phyloP scores from a whole-genome alignment of 1,140 invertebrate species.

The Araneus ventricosus region DNA sequence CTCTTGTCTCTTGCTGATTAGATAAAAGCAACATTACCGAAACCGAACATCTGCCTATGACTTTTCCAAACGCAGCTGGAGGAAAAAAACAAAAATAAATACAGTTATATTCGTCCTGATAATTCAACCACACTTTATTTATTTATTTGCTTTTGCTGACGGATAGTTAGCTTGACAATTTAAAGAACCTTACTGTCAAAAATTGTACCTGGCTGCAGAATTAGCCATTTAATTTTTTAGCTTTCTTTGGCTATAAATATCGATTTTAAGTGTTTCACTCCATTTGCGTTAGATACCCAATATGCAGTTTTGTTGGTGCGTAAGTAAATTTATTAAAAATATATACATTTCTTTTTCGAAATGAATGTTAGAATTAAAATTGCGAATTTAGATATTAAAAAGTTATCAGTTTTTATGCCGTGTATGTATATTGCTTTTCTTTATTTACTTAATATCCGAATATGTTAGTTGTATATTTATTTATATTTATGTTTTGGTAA shows the following conservation, averaged over 20 bases:
- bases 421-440: too few relatives aligned
- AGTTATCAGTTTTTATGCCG: too few relatives aligned
- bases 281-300: not conserved
- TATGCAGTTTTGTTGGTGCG: not conserved
- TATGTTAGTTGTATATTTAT: too few relatives aligned
- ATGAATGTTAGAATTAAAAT: too few relatives aligned
- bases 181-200: not conserved
- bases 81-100: not conserved
- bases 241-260: not conserved
- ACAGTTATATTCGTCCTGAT: not conserved
- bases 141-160: not conserved
- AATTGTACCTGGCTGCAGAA: not conserved
- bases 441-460: too few relatives aligned
- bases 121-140: not conserved
- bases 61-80: not conserved
- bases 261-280: not conserved
- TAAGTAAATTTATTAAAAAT: not conserved
- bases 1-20: not conserved
- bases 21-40: not conserved
- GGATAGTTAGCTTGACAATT: not conserved
- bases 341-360: not conserved
- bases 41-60: slow-evolving; percentile 18
- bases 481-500: too few relatives aligned
- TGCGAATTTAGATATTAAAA: too few relatives aligned
- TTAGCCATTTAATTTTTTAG: not conserved